Base-by-base conservation (phyloP, 2,888 invertebrate genomes). In the Baronia brevicornis region DNA sequence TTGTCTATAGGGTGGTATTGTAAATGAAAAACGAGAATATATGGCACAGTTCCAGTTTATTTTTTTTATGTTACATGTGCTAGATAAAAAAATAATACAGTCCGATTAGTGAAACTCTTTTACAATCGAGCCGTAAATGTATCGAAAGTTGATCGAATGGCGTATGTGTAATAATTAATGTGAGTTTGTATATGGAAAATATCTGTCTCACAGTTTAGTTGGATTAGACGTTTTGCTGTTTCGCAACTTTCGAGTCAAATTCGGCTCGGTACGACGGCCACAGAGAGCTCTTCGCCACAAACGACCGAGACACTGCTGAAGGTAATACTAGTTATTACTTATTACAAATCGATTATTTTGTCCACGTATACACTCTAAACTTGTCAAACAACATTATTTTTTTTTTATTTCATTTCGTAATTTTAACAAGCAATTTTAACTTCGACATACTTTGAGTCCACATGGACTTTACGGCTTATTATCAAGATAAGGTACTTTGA, bases 1-100 rank as follows among this genome's bases (percentile, higher is more conserved):
- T n/a, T n/a, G n/a, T n/a, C n/a, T n/a, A n/a, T n/a, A n/a, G 6
- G 19, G 5, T 15, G 7, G n/a, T 23, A 10, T 13, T 8, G 11
- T 15, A 29, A 50, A 48, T 48, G 60, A 71, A 74, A 49, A 39
- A 49, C 55, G 45, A 44, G 45, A 32, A 28, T 53, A 63, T 78
- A 82, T 84, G 82, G 82, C 82, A 84, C 82, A 79, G 74, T 77
- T 82, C 74, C 80, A 80, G 79, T 82, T 80, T 82, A 78, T 75
- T 80, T 68, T 72, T 75, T 69, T 53, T 68, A 67, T 67, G 70
- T 79, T 80, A 80, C 78, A 80, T 77, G 78, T 80, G 74, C 79
- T 79, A 74, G 71, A 72, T 78, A 78, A 78, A 84, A 82, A 79
- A 82, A 82, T 80, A 80, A 80, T 78, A 80, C 80, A 80, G 77